Conservation (phyloP, 2,888 invertebrate genomes). For the Tiphia femorata region DNA sequence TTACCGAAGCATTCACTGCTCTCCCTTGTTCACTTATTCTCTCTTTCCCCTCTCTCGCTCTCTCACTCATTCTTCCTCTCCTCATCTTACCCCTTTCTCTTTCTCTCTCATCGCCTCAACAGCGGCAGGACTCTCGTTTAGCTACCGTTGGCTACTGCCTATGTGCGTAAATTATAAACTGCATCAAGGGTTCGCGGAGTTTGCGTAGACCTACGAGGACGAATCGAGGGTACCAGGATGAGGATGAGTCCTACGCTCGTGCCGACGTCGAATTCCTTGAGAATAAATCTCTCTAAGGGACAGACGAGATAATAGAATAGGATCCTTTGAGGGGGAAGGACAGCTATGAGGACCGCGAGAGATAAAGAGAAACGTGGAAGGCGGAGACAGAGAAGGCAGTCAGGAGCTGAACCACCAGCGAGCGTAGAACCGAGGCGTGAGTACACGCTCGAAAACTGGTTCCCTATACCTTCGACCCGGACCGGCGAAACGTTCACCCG, state of each 20-base stretch:
- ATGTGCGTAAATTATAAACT: conserved; percentile 48
- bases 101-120: background rate
- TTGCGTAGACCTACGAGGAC: background rate
- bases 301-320: conserved; percentile 52
- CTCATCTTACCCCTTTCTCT: background rate
- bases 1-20: conserved; percentile 19
- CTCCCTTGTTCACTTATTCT: conserved; percentile 6
- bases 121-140: no score
- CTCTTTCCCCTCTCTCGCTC: background rate
- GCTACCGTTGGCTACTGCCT: conserved; percentile 27
- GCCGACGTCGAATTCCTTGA: conserved; percentile 28
- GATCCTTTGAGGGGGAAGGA: no score
- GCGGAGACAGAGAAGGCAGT: conserved; percentile 22
- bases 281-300: conserved; percentile 46
- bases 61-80: background rate
- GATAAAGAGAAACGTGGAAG: no score
- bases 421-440: conserved; percentile 17
- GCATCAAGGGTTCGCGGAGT: conserved; percentile 18
- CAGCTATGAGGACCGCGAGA: no score
- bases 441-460: conserved; percentile 52
- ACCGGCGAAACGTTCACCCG: conserved; percentile 28
- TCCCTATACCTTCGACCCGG: conserved; percentile 37
- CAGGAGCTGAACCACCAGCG: conserved; percentile 3
- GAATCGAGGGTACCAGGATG: no score
- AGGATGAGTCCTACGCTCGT: background rate